Conservation (phyloP, 2,113 vertebrate species). For the Motacilla alba region DNA sequence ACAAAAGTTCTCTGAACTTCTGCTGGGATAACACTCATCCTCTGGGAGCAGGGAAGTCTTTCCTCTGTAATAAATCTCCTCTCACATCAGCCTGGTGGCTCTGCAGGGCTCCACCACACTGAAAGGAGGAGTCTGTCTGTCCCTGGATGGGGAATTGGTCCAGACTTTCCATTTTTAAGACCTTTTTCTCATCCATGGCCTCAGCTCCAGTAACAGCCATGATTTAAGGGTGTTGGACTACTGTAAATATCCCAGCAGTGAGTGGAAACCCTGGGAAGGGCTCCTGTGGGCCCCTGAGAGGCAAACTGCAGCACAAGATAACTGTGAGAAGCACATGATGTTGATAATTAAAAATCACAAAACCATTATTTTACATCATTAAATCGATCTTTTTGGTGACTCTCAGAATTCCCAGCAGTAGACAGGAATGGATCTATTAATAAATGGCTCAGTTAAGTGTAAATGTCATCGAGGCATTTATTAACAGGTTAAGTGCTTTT, state of each 20-base stretch:
- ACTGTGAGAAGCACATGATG: not conserved
- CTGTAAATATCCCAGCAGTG: not conserved
- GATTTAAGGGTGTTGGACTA: not conserved
- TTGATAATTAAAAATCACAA: not conserved
- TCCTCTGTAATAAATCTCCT: not conserved
- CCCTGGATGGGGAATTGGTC: not conserved
- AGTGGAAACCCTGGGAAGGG: not conserved
- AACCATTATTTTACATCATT: not conserved
- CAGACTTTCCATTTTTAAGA: not conserved
- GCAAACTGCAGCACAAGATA: not conserved
- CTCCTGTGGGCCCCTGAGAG: not conserved
- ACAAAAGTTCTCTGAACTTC: not conserved
- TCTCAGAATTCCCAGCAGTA: not conserved
- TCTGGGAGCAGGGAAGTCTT: not conserved
- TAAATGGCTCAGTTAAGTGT: not conserved
- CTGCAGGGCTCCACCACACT: rapidly evolving
- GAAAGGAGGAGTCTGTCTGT: not conserved
- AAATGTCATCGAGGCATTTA: not conserved
- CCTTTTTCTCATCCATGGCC: not conserved
- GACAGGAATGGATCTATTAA: not conserved
- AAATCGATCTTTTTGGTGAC: not conserved
- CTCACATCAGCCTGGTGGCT: not conserved
- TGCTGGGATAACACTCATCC: not conserved
- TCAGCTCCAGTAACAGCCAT: not conserved
- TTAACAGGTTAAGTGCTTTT: not conserved